Base-by-base conservation (phyloP, 2,797 vertebrate genomes). In the Halcyon badia region DNA sequence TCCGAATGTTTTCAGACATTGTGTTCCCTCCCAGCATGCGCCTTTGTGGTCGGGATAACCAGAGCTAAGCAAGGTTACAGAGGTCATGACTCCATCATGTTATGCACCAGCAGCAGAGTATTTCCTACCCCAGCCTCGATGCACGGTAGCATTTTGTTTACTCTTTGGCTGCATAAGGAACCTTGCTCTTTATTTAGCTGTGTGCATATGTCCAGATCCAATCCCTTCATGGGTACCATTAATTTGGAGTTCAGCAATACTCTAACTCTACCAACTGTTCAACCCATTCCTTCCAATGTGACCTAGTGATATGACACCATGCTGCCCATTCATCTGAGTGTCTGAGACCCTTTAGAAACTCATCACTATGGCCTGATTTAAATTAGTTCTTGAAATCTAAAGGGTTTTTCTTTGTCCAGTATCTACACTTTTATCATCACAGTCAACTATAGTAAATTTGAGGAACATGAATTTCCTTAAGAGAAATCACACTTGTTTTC, bases 251-350 rank as follows among this genome's bases (percentile, higher is more conserved):
- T 89, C 71, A 70, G 62, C 60, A 70, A 30, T 48, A 61, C 52
- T 80, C 73, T 64, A 60, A 87, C 60, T 25, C 49, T 41, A 41
- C 1, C 5, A 83, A 37, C 41, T 86, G 48, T 83, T 83, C 62
- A 66, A 71, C 37, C 58, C n/a, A 26, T 78, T 75, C 91, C 51
- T 82, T 69, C 81, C 81, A 86, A 52, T 33, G 62, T 89, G 85
- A 79, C 62, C 57, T 57, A 28, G n/a, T 7, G 16, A 37, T 31
- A 46, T 10, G 37, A 60, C n/a, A 75, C 24, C 4, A 18, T 37
- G 57, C 51, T 62, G 70, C 41, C 78, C 62, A 39, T 64, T 81
- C 62, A 35, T 44, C 46, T 56, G 31, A 51, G 49, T 11, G 25
- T 33, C 46, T 73, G 41, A 73, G 18, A 33, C 42, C 68, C 37